Evolutionary conservation across 2,113 vertebrate genomes (phyloP), one percentile per base, ranked within the genome.

Genomic region (Cygnus buccinator): DNA sequence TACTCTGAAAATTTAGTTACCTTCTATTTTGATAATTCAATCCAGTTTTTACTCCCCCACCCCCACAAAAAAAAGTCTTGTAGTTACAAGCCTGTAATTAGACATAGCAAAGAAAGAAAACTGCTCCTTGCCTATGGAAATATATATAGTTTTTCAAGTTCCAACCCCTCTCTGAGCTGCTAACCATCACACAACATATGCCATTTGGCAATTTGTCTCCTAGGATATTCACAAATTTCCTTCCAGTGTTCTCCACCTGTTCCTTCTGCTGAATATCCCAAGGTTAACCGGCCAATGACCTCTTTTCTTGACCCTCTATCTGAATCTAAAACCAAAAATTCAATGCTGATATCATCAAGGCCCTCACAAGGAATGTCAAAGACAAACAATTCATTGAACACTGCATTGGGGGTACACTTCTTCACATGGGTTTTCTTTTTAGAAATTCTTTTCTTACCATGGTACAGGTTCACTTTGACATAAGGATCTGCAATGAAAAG

Each of bases 361-460:
- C 98, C 98, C 81, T 99, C 98, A 25, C 98, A 99, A 92, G 99
- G 99, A 96, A 99, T 98, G 93, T 99, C 99, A 95, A 99, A 99
- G 63, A 99, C 99, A 97, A 99, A 99, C 57, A 99, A 98, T 98
- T 99, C 99, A 26, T 99, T 99, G 97, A 99, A 99, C 85, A 99
- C 99, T 3, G 99, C 99, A 91, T 99, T 99, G 22, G 99, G 99
- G 6, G 99, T 98, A 67, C 99, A 99, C 86, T 99, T 99, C 98
- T 99, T 99, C 96, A 99, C 99, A 1, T 99, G 99, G 43, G 99
- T 99, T 98, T 99, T 99, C 98, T 99, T 99, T 97, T 99, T 99
- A 88, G 99, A 99, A 94, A 99, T 98, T 11, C 99, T 99, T 93
- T 99, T 99, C 97, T 99, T 99, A 58, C 99, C 99, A 10, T 99